A percentile compares a stretch with the other conserved stretches of the same genome.
Evolutionary conservation across 2,113 vertebrate genomes (phyloP).

Genomic region (Carettochelys insculpta): DNA sequence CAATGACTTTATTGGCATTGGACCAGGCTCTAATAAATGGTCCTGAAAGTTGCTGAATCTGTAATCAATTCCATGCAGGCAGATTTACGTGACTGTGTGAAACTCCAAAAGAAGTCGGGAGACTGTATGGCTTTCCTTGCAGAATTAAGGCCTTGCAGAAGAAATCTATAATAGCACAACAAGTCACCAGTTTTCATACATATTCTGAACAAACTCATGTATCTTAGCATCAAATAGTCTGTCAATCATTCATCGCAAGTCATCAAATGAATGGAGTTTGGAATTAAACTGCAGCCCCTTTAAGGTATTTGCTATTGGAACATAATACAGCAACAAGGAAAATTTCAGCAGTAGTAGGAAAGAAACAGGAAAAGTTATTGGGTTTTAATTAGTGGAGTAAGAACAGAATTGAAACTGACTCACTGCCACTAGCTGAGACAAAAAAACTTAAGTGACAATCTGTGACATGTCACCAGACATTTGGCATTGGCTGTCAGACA

Average conservation of each 20-base stretch:
- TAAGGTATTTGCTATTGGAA: not conserved
- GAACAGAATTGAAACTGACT: not conserved
- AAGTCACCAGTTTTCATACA: not conserved
- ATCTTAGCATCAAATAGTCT: not conserved
- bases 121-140: not conserved
- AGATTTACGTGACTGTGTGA: not conserved
- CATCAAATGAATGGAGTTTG: not conserved
- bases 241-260: not conserved
- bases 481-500: fast-evolving
- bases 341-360: not conserved
- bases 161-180: not conserved
- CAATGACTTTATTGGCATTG: not conserved
- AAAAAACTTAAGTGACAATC: not conserved
- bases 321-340: not conserved
- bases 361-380: not conserved
- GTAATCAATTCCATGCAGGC: not conserved
- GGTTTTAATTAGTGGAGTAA: not conserved
- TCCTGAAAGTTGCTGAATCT: not conserved
- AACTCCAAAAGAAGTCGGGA: not conserved
- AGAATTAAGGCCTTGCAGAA: not conserved
- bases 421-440: not conserved
- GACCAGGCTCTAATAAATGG: not conserved
- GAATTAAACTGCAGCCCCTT: not conserved
- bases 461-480: not conserved
- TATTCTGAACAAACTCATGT: not conserved